These are phyloP conservation scores for Cydia strobilella DNA, from an alignment of 1,140 invertebrate species.

Conservation along the genomic window DNA sequence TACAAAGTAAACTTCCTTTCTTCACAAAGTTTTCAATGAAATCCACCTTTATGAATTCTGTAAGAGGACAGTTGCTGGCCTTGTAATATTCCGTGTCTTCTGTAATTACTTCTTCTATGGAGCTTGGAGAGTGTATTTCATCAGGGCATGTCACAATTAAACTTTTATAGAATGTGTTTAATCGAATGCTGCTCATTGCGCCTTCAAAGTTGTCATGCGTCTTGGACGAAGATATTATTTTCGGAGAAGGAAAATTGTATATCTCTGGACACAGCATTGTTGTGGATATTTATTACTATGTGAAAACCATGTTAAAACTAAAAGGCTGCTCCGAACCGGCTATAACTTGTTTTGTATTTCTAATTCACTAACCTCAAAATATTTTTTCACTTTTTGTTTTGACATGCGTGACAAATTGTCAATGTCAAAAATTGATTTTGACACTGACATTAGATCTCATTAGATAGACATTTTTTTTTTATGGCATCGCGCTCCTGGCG, in stretches of 20 bases:
- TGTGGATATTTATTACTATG: not conserved
- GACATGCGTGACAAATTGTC: too few relatives aligned
- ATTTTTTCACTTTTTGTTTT: too few relatives aligned
- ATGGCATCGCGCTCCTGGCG: too few relatives aligned
- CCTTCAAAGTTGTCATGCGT: slow-evolving; percentile 44
- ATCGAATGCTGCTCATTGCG: slow-evolving; percentile 44
- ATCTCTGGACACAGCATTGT: slow-evolving; percentile 71
- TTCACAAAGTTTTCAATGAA: slow-evolving; percentile 69
- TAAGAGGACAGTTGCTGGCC: slow-evolving; percentile 53
- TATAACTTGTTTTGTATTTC: not conserved
- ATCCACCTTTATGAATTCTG: slow-evolving; percentile 54
- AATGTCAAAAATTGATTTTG: too few relatives aligned
- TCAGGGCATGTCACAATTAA: slow-evolving; percentile 67
- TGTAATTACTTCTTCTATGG: slow-evolving; percentile 53
- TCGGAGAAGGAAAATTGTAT: slow-evolving; percentile 61
- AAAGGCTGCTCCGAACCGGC: not conserved
- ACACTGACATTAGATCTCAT: too few relatives aligned
- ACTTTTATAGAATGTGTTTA: slow-evolving; percentile 67
- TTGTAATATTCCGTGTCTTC: slow-evolving; percentile 69
- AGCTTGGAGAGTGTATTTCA: slow-evolving; percentile 52
- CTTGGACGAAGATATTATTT: slow-evolving; percentile 50
- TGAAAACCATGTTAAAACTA: not conserved
- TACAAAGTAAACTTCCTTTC: slow-evolving; percentile 58
- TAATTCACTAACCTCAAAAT: not conserved
- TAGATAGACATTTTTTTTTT: too few relatives aligned